Conservation (phyloP, 2,113 vertebrate species). For the Thunnus thynnus region DNA sequence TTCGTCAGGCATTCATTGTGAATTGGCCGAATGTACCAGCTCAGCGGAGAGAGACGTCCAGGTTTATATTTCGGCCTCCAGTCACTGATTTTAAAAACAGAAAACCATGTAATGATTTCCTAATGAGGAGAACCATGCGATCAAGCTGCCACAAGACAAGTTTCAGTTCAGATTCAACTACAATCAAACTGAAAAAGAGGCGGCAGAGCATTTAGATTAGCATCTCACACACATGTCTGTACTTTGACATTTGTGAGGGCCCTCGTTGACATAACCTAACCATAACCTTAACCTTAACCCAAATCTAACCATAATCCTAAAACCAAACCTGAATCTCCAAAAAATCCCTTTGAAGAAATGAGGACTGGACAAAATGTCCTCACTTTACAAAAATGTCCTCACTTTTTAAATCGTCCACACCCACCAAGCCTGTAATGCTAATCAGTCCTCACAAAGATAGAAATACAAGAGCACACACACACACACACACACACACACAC, state of each 20-base stretch:
- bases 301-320: not conserved
- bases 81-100: not conserved
- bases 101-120: conserved; percentile 1
- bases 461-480: not conserved
- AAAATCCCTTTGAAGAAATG: not conserved
- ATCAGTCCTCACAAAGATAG: conserved; percentile 16
- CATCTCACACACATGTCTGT: not conserved
- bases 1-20: conserved; percentile 79
- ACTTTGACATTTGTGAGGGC: not conserved
- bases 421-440: not conserved
- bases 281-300: not conserved
- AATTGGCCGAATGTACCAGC: conserved; percentile 74
- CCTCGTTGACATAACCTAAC: not conserved
- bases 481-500: not conserved
- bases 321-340: not conserved
- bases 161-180: not conserved
- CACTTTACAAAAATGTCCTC: not conserved
- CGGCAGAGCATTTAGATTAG: not conserved
- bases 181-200: not conserved
- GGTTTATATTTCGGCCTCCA: not conserved
- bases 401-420: conserved; percentile 13
- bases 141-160: not conserved
- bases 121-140: conserved; percentile 45
- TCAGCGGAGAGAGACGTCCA: conserved; percentile 74
- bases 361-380: not conserved